Conservation (phyloP, 2,113 vertebrate species). For the Micromys minutus region DNA sequence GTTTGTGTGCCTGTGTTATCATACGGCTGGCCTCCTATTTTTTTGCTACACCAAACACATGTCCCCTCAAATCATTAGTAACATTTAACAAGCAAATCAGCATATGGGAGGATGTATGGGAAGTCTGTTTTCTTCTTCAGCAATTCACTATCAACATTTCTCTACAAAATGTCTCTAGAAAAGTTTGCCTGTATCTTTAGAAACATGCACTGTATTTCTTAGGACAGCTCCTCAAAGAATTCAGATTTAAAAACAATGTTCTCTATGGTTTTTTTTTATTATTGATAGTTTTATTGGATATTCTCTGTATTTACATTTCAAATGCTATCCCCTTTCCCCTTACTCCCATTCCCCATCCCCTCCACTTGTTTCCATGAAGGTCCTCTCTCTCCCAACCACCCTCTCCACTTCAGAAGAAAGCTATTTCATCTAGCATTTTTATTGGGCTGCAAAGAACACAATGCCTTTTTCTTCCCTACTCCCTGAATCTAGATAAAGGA, state of each 20-base stretch:
- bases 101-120: neutral
- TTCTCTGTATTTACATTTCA: too few relatives aligned
- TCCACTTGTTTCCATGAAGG: too few relatives aligned
- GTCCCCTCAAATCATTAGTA: conserved; percentile 10
- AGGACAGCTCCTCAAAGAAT: neutral
- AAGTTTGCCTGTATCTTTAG: conserved; percentile 12
- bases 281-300: too few relatives aligned
- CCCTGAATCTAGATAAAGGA: neutral
- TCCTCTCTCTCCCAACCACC: too few relatives aligned
- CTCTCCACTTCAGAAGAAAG: too few relatives aligned
- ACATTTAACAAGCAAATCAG: conserved; percentile 43
- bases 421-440: neutral
- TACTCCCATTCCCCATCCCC: too few relatives aligned
- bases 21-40: neutral
- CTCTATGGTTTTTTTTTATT: too few relatives aligned
- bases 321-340: too few relatives aligned
- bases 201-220: conserved; percentile 38
- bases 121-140: neutral
- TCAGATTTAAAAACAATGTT: conserved; percentile 15
- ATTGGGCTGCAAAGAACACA: conserved; percentile 8
- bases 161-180: conserved; percentile 20
- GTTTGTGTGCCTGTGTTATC: neutral
- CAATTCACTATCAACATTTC: neutral
- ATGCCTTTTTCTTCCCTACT: neutral
- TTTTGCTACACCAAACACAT: conserved; percentile 13